Conservation (phyloP, 2,797 vertebrate species). For the Orestias chungarensis region DNA sequence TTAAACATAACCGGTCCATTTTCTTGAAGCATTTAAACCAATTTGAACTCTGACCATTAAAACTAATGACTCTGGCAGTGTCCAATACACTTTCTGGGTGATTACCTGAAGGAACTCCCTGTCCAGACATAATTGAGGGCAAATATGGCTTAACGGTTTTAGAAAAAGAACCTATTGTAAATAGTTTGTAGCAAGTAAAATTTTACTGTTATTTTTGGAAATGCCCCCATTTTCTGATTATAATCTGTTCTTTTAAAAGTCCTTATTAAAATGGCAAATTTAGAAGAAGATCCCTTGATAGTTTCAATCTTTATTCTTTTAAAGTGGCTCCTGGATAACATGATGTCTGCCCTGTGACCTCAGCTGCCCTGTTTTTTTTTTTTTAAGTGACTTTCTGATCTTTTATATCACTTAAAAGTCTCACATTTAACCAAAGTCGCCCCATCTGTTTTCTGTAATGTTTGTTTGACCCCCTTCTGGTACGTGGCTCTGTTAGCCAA, state of each 20-base stretch:
- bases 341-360: not conserved
- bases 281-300: not conserved
- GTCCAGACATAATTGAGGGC: conserved; percentile 18
- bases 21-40: conserved; percentile 5
- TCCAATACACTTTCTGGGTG: conserved; percentile 6
- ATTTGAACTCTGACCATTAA: conserved; percentile 10
- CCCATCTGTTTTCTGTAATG: conserved; percentile 31
- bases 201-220: not conserved
- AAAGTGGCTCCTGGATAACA: not conserved
- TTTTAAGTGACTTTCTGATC: conserved; percentile 31
- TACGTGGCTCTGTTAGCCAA: conserved; percentile 38
- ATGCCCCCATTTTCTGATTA: no score
- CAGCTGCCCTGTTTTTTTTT: not conserved
- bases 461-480: conserved; percentile 39
- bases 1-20: no score
- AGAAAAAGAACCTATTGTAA: conserved; percentile 2
- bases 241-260: not conserved
- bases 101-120: not conserved
- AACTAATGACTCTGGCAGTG: conserved; percentile 13
- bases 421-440: conserved; percentile 53
- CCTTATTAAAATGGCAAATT: conserved; percentile 16
- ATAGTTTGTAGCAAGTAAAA: not conserved
- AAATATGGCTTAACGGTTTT: not conserved
- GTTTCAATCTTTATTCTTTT: conserved; percentile 35
- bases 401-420: conserved; percentile 52